A percentile compares a stretch with the other conserved stretches of the same genome.
Evolutionary conservation across 2,888 invertebrate genomes (phyloP).

Genomic region (Orthonevra nobilis): DNA sequence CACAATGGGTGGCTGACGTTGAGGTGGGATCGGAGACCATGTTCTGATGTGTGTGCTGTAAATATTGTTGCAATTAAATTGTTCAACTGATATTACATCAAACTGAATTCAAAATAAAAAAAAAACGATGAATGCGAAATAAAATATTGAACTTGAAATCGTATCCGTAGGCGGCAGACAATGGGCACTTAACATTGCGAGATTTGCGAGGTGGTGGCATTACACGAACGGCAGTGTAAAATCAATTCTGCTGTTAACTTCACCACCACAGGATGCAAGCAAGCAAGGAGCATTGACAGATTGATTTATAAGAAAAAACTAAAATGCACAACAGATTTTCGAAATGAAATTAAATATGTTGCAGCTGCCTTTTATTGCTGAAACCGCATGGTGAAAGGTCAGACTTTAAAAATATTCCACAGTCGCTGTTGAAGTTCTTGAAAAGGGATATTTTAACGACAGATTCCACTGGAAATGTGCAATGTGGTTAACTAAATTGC

Average conservation of each 20-base stretch:
- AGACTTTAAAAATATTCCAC: too few species aligned
- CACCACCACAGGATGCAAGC: background rate
- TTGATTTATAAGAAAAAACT: constrained; percentile 11
- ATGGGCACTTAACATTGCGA: constrained; percentile 60
- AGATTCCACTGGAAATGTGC: too few species aligned
- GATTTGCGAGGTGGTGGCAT: constrained; percentile 36
- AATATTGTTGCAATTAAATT: constrained; percentile 68
- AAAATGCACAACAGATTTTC: constrained; percentile 44
- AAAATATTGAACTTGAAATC: constrained; percentile 67
- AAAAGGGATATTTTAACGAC: too few species aligned
- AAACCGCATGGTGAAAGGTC: background rate
- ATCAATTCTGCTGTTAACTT: constrained; percentile 46
- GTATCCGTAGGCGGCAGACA: constrained; percentile 65
- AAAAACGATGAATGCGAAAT: constrained; percentile 47
- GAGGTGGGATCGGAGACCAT: constrained; percentile 2
- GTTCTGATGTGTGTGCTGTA: constrained; percentile 50
- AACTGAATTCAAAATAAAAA: constrained; percentile 34
- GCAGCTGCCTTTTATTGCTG: background rate
- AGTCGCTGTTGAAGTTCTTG: too few species aligned
- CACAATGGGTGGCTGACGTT: constrained; percentile 24
- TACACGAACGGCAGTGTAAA: constrained; percentile 47
- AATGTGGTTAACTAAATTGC: too few species aligned
- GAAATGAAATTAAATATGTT: constrained; percentile 33
- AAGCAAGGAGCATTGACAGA: constrained; percentile 14
- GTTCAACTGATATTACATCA: constrained; percentile 56